phyloP scores from a whole-genome alignment of 2,797 vertebrate genomes.

The Notolepis coatsorum region DNA sequence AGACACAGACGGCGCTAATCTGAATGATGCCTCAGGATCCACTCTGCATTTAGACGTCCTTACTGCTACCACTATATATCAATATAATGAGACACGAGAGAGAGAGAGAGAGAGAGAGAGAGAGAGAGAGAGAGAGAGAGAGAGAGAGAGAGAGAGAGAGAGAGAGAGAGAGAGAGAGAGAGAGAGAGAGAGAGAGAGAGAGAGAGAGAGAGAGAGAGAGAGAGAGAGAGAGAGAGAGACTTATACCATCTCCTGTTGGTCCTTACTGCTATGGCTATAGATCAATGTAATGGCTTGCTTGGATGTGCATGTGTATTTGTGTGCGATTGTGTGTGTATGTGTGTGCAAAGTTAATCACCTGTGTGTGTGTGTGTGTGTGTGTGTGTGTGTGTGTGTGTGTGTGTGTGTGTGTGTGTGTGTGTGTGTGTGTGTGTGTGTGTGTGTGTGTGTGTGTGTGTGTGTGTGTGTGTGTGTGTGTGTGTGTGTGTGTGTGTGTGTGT shows the following conservation, averaged over 20 bases:
- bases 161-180: too few species aligned
- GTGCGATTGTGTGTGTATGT: slow-evolving; percentile 17
- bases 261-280: slow-evolving; percentile 36
- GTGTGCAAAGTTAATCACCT: too few species aligned
- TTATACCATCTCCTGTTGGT: too few species aligned
- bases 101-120: too few species aligned
- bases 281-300: slow-evolving; percentile 57
- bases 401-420: not conserved
- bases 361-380: not conserved
- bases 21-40: slow-evolving; percentile 58
- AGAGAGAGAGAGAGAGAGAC: too few species aligned
- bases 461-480: not conserved
- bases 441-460: not conserved
- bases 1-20: slow-evolving; percentile 49
- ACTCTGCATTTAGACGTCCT: slow-evolving; percentile 43
- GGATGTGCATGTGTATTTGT: slow-evolving; percentile 25
- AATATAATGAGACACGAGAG: too few species aligned
- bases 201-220: too few species aligned
- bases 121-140: too few species aligned
- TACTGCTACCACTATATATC: slow-evolving; percentile 44
- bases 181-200: too few species aligned
- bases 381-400: slow-evolving; percentile 21
- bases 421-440: not conserved
- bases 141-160: too few species aligned
- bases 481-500: not conserved